Evolutionary conservation across 30 jellyfish, hydroid and myxozoan genomes (phyloP).

Genomic region (Hydra vulgaris): DNA sequence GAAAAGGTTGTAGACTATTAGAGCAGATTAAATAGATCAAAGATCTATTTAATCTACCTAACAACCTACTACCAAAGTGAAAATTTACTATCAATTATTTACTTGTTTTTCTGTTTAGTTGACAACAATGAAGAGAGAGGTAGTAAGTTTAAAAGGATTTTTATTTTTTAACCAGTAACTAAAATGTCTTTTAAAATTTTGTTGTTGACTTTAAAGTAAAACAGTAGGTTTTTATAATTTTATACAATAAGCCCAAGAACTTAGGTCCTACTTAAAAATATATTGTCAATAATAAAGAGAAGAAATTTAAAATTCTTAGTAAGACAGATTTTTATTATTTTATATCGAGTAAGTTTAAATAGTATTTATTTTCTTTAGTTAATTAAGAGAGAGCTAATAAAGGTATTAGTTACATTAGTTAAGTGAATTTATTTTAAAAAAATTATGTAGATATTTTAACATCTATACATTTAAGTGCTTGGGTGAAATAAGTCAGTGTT

Average conservation of each 20-base stretch:
- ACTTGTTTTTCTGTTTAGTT: background rate
- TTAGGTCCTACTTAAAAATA: background rate
- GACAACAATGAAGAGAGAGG: background rate
- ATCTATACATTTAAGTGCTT: no score
- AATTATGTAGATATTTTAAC: background rate
- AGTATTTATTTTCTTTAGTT: background rate
- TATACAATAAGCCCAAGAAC: background rate
- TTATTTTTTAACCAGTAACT: background rate
- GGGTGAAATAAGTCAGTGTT: no score
- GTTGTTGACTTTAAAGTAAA: background rate
- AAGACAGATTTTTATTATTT: background rate
- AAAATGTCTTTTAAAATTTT: background rate
- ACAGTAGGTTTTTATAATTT: background rate
- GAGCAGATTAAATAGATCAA: background rate
- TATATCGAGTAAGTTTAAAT: background rate
- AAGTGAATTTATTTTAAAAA: background rate
- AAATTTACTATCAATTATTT: background rate
- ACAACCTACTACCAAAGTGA: background rate
- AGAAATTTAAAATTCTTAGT: background rate
- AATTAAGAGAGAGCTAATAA: background rate
- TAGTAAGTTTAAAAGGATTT: background rate
- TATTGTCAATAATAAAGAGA: background rate
- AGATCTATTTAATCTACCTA: background rate
- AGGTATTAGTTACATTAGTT: background rate
- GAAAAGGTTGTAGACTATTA: background rate